These are phyloP conservation scores for Cheirogaleus medius DNA, from an alignment of 2,113 vertebrate species.

Conservation along the genomic window DNA sequence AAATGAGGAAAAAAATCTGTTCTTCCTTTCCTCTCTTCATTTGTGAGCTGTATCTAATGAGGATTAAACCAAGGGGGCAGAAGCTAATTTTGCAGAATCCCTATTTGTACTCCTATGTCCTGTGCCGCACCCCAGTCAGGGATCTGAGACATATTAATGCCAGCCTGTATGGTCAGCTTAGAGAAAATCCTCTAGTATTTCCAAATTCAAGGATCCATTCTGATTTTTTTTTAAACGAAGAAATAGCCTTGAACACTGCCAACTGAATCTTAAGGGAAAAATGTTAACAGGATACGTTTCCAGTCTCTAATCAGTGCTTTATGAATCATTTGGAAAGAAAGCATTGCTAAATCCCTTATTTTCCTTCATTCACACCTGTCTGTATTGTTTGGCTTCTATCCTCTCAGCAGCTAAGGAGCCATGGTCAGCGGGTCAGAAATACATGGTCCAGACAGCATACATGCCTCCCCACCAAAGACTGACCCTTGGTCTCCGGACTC, in stretches of 20 bases:
- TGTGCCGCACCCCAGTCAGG: too few species aligned
- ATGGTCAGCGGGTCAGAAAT: accelerated
- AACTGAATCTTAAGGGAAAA: not conserved
- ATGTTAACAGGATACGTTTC: accelerated
- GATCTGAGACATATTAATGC: not conserved
- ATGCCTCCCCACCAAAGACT: too few species aligned
- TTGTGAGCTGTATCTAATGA: not conserved
- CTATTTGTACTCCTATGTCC: not conserved
- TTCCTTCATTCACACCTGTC: not conserved
- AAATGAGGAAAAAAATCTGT: not conserved
- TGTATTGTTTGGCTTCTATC: not conserved
- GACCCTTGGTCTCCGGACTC: accelerated
- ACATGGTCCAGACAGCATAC: accelerated
- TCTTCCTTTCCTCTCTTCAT: not conserved
- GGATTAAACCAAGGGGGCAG: not conserved
- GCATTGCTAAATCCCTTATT: not conserved
- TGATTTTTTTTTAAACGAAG: not conserved
- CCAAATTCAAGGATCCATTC: not conserved
- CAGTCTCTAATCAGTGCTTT: not conserved
- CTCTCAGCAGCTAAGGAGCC: not conserved
- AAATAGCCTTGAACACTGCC: not conserved
- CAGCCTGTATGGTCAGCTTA: not conserved
- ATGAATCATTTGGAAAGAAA: not conserved
- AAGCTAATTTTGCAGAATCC: not conserved
- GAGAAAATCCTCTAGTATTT: not conserved